Evolutionary conservation across 2,888 invertebrate genomes (phyloP).

Genomic region (Brachycybe producta): DNA sequence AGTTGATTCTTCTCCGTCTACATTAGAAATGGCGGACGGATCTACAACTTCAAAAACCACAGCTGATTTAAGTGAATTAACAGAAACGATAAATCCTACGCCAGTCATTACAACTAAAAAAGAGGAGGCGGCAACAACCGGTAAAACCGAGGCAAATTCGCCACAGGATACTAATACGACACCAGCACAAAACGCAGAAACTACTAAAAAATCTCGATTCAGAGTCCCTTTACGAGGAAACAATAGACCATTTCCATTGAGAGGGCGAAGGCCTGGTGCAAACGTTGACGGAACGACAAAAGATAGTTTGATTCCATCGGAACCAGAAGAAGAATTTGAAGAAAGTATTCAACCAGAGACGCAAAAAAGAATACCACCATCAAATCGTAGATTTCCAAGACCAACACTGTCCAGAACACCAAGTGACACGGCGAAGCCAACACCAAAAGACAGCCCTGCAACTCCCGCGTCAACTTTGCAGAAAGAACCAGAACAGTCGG

Average conservation of each 20-base stretch:
- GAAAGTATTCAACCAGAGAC: conserved; percentile 5
- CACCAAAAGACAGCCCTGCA: background rate
- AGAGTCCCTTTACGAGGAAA: conserved; percentile 10
- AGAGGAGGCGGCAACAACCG: background rate
- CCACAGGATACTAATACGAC: background rate
- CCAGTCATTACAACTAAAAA: conserved; percentile 1
- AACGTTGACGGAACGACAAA: background rate
- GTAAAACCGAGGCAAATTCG: background rate
- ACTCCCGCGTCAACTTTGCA: background rate
- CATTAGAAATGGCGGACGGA: no score
- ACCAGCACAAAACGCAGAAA: background rate
- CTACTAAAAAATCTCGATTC: conserved; percentile 15
- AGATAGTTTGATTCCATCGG: background rate
- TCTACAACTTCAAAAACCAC: no score
- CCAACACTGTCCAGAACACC: background rate
- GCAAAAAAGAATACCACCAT: background rate
- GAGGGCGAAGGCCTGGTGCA: background rate
- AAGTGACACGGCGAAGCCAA: background rate
- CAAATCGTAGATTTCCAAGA: background rate
- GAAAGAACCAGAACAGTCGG: no score
- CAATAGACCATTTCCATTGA: background rate
- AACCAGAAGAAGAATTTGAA: conserved; percentile 14
- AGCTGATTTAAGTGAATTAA: background rate
- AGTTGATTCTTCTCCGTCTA: no score
- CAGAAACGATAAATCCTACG: conserved; percentile 10